Base-by-base conservation (phyloP, 1,140 invertebrate species). In the Pseudomyrmex gracilis region DNA sequence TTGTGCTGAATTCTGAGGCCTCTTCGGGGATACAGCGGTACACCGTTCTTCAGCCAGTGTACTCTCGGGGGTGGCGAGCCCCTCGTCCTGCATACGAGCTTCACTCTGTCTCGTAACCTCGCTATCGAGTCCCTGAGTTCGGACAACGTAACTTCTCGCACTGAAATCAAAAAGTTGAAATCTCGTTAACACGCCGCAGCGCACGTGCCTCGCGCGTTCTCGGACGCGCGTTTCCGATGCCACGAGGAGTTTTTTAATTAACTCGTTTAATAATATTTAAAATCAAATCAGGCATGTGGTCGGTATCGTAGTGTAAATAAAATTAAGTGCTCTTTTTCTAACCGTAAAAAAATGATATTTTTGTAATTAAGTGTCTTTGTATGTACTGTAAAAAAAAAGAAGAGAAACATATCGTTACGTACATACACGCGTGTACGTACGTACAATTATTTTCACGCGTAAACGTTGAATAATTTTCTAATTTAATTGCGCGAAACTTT, bases 41-140 rank as follows among this genome's bases (percentile, higher is more conserved):
- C 94, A 89, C 96, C 96, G 93, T 97, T 96, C 91, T 96, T 96
- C 93, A 96, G 96, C 97, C 97, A 97, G 85, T 95, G 95, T 84
- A 97, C 96, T 91, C 95, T 95, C 34, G 96, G 97, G 85, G 96
- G 95, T 67, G 96, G 97, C 57, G 96, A 95, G 2, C 96, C 97
- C 89, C 95, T 95, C 82, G 96, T 96, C 88, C 95, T 95, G 94
- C 97, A 97, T 89, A 96, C 94, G 83, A 97, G 95, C 92, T 95
- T 95, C 91, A 97, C 95, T 90, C 95, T 93, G 88, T 95, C 94
- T 55, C 96, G 92, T 92, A 93, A 92, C 91, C 93, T 93, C 90
- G 92, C 93, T 85, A 93, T 93, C 85, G 93, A 94, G 92, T 94
- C 93, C 90, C 93, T 94, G 91, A 94, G 93, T 89, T 94, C 93